Evolutionary conservation across 2,888 invertebrate species (phyloP), one percentile per base, ranked within the genome.

Genomic region (Phlogophora meticulosa): DNA sequence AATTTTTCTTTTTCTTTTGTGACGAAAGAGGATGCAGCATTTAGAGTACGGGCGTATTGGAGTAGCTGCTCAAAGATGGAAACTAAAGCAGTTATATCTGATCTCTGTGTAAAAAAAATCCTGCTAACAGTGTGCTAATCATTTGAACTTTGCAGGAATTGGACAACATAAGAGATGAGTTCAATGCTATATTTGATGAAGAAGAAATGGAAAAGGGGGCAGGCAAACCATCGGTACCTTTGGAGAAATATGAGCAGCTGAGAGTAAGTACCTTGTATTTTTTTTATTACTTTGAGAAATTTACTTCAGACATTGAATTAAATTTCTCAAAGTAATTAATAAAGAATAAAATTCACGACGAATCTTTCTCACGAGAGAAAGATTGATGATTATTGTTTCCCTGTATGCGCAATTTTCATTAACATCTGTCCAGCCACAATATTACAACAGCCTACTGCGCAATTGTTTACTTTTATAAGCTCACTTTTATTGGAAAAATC

Each of bases 151-250:
- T 90, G 58, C 89, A 94, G 94, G 94, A 94, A 83, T 83, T 94
- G 71, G 90, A 91, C 22, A 93, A 92, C 74, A 90, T 94, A 59
- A 92, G 87, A 53, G 94, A 94, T 62, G 94, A 94, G 71, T 93
- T 89, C 80, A 90, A 87, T 73, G 52, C 83, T 1, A 81, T 83
- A 66, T 94, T 94, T 70, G 92, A 93, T 43, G 94, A 94, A 7
- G 93, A 94, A 0, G 94, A 94, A 28, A 57, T 58, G 0, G 94
- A 93, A n/a, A 91, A 86, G 55, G 64, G 70, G 0, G n/a, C 32
- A 5, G 85, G 83, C 17, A 91, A 89, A 72, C 87, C 88, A 57
- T 75, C 80, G 10, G 88, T 92, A 4, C n/a, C 90, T 13, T 62
- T 86, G 62, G 93, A 93, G 62, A 93, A 93, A 82, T 93, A 89